Evolutionary conservation across 2,113 vertebrate species (phyloP).

Genomic region (Podarcis raffonei): DNA sequence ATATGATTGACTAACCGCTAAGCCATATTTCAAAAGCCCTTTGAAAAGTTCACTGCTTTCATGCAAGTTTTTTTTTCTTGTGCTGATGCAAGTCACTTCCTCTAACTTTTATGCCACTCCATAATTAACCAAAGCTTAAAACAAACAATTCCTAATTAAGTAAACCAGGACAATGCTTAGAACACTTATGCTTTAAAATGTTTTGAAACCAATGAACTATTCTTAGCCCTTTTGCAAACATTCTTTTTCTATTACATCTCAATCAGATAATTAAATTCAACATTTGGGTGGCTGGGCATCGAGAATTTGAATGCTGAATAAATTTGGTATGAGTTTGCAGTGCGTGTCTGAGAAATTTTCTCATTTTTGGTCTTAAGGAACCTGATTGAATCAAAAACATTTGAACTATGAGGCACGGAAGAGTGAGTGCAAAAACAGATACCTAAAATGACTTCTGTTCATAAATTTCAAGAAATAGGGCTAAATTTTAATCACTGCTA

Average conservation of each 20-base stretch:
- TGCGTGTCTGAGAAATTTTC: no score
- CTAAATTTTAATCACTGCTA: not conserved
- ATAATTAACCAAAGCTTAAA: not conserved
- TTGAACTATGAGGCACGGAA: not conserved
- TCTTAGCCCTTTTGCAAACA: not conserved
- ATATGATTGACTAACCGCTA: slow-evolving; percentile 78
- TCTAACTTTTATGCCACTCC: not conserved
- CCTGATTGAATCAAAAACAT: not conserved
- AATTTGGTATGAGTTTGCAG: not conserved
- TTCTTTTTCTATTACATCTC: not conserved
- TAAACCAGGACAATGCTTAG: slow-evolving; percentile 11
- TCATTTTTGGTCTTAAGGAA: not conserved
- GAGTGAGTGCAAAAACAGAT: not conserved
- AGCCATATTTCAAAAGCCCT: slow-evolving; percentile 57
- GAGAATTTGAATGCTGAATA: not conserved
- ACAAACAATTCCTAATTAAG: slow-evolving; percentile 15
- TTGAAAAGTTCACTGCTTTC: slow-evolving; percentile 63
- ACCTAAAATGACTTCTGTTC: not conserved
- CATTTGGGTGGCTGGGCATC: slow-evolving; percentile 39
- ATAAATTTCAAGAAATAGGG: not conserved
- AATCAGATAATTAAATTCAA: slow-evolving; percentile 15
- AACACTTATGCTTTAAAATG: not conserved
- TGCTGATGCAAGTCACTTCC: slow-evolving; percentile 58
- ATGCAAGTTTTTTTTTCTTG: slow-evolving; percentile 52
- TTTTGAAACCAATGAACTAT: not conserved